Base-by-base conservation (phyloP, 1,140 invertebrate species). In the Nasonia vitripennis region DNA sequence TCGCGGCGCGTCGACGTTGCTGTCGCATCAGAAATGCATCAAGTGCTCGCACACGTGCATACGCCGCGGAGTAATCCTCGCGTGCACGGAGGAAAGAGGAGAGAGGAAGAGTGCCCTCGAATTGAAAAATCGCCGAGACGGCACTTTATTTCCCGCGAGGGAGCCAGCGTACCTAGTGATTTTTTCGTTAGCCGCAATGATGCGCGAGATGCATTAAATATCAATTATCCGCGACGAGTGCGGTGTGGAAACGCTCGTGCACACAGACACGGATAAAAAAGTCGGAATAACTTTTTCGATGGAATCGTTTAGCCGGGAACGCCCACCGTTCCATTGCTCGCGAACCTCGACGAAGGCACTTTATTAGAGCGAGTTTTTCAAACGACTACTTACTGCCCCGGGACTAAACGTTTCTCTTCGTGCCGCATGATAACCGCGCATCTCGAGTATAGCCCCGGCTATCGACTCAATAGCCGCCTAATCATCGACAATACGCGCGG, bases 11-110 rank as follows among this genome's bases (percentile, higher is more conserved):
- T 85, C 84, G 51, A 85, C 70, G 55, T 81, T 75, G 62, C 37
- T 68, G 84, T 55, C 84, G 23, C 79, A 81, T 85, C 51, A 85
- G 81, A 85, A 85, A 85, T 85, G 73, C 84, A 85, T 85, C 84
- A 81, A 85, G 78, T 81, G 62, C 20, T 34, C 11, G 79, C n/a
- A 80, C 14, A n/a, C 45, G 55, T 34, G 20, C 37, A 68, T 31
- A 62, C 34, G 55, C 48, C 12, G 41, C 5, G 41, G 4, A 67
- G 37, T 84, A 23, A 73, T 79, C 71, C 68, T 68, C 14, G 31
- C 3, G 75, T 70, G 14, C 7, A 62, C 7, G 2, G 70, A 81
- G 23, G 14, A 41, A 17, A 55, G 20, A 0, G 67, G 31, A 70
- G 20, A 70, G 67, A 45, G 68, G 34, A 37, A 62, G 51, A 51